Evolutionary conservation across 2,797 vertebrate species (phyloP).

Genomic region (Prionace glauca): DNA sequence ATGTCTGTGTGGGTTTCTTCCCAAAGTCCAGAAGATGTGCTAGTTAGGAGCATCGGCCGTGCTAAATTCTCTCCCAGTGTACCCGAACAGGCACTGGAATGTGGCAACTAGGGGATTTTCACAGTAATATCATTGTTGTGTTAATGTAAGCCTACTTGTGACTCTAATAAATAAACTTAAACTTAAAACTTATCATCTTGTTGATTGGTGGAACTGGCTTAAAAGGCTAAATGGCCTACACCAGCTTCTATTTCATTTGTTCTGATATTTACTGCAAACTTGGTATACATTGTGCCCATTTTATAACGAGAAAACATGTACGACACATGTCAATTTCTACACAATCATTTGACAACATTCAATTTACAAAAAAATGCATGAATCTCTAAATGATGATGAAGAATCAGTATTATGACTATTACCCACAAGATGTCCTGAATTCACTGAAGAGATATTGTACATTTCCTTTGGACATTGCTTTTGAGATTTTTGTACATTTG

Average conservation of each 20-base stretch:
- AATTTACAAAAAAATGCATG: neutral
- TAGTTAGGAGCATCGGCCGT: no score
- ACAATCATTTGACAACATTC: neutral
- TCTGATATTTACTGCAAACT: no score
- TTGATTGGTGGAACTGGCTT: neutral
- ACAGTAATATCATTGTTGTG: no score
- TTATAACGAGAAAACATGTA: neutral
- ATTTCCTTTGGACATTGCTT: neutral
- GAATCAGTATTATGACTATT: neutral
- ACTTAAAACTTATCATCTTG: neutral
- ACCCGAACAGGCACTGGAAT: no score
- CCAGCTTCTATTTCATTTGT: neutral
- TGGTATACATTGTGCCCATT: no score
- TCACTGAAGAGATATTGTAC: neutral
- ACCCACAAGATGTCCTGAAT: neutral
- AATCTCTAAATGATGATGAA: neutral
- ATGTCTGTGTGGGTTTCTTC: no score
- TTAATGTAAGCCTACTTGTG: no score
- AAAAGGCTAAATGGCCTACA: neutral
- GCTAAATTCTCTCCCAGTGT: no score
- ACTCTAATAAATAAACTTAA: no score
- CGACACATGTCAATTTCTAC: neutral
- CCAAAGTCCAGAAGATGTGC: no score
- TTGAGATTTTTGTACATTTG: neutral
- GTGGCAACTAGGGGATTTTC: no score